Base-by-base conservation (phyloP, 2,113 vertebrate genomes). In the Mesitornis unicolor region DNA sequence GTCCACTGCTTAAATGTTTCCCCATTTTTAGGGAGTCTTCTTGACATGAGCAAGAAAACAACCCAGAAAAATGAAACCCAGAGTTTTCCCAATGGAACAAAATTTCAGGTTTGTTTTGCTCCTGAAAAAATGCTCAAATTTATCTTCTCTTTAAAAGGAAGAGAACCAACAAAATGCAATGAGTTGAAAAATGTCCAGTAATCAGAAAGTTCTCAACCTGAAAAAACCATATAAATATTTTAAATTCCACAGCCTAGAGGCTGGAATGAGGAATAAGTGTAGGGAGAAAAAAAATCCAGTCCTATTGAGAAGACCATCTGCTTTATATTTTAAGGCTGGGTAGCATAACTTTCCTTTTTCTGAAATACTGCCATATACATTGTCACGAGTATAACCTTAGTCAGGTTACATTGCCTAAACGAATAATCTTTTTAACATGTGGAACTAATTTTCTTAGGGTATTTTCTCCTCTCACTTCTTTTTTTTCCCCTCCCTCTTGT, bases 371-470 rank as follows among this genome's bases (percentile, higher is more conserved):
- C 95, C 60, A 40, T 74, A 11, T 76, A 92, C 93, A 60, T 94
- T 97, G 97, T 97, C 96, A 83, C 48, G 94, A 96, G 91, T 90
- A 95, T 92, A 95, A 96, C 96, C 94, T 94, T 81, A 63, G 98
- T 98, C 95, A 82, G 69, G 89, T 98, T 98, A 96, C 97, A 90
- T 7, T 63, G 93, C 87, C 88, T 93, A 89, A 91, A 94, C 89
- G 92, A 96, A 89, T 92, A 78, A 93, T 95, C 93, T 94, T 82
- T 96, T 84, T 53, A 96, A 91, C 98, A 98, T 98, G 91, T 98
- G 98, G 97, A 98, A 97, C 96, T 97, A 68, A 97, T 98, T 98
- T 98, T 87, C 76, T 89, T n/a, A 57, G 71, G 76, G 71, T 90
- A 63, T 95, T 97, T 97, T 78, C 86, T 76, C 51, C 43, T 87